These are phyloP conservation scores for Ctenochaetus hawaiiensis DNA, from an alignment of 2,797 vertebrate genomes.

Conservation along the genomic window DNA sequence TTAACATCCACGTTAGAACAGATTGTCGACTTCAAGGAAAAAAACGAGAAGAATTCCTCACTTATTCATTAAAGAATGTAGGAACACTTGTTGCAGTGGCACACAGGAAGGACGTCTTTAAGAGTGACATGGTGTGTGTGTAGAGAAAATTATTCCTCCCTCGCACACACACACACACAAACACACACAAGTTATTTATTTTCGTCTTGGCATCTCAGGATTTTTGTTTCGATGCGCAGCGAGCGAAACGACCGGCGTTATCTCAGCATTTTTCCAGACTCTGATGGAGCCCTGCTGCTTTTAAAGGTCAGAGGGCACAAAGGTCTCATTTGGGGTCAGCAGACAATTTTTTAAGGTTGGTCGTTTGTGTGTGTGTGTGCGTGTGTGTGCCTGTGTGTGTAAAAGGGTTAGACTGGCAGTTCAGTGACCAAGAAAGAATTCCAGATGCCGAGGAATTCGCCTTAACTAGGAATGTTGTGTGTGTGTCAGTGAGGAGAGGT, in stretches of 20 bases:
- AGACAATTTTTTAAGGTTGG: conserved; percentile 53
- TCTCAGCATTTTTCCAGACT: conserved; percentile 32
- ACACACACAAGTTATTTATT: neutral
- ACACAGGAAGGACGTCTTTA: conserved; percentile 60
- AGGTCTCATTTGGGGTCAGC: conserved; percentile 66
- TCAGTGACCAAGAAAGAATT: conserved; percentile 69
- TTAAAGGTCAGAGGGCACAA: conserved; percentile 56
- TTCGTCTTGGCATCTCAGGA: conserved; percentile 7
- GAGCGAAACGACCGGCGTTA: conserved; percentile 4
- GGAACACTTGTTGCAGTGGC: conserved; percentile 35
- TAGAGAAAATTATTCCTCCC: conserved; percentile 27
- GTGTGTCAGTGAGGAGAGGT: conserved; percentile 69
- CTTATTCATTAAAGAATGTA: conserved; percentile 10
- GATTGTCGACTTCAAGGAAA: neutral
- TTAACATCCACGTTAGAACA: neutral
- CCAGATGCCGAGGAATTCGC: conserved; percentile 75
- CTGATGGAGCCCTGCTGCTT: conserved; percentile 52
- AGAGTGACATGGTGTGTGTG: conserved; percentile 6
- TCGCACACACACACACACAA: neutral
- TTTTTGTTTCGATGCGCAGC: neutral
- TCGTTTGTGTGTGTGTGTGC: conserved; percentile 33
- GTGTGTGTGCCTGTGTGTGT: conserved; percentile 28
- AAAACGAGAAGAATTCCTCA: conserved; percentile 10
- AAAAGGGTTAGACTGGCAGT: conserved; percentile 38
- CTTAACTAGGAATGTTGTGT: conserved; percentile 66